Percentiles rank a stretch among this genome's conserved stretches.
phyloP scores from a whole-genome alignment of 1,140 invertebrate genomes.

The Drosophila watanabei region DNA sequence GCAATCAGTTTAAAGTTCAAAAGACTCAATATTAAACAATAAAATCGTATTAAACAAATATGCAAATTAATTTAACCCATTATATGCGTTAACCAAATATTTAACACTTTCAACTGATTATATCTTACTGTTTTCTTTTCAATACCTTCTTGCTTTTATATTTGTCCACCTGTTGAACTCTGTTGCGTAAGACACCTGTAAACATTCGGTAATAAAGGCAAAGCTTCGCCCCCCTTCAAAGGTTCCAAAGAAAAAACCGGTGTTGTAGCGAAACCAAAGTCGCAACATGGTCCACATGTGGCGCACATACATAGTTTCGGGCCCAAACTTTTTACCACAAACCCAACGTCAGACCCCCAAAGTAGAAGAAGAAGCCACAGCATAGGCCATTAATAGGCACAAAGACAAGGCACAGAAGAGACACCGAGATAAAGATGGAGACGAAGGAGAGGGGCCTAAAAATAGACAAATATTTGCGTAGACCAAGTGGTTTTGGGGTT shows the following conservation, averaged over 20 bases:
- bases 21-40: constrained; percentile 1
- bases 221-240: constrained; percentile 16
- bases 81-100: constrained; percentile 35
- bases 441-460: constrained; percentile 28
- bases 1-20: neutral
- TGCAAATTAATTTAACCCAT: constrained; percentile 25
- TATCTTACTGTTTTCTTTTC: constrained; percentile 21
- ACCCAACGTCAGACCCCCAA: constrained; percentile 21
- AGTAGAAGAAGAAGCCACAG: constrained; percentile 34
- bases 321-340: constrained; percentile 24
- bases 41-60: neutral
- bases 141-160: constrained; percentile 12
- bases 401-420: constrained; percentile 16
- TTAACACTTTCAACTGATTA: constrained; percentile 25
- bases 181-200: constrained; percentile 45
- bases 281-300: constrained; percentile 31
- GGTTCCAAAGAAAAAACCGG: constrained; percentile 21
- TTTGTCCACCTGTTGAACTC: constrained; percentile 40
- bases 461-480: constrained; percentile 69
- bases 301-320: constrained; percentile 22
- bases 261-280: constrained; percentile 20
- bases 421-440: constrained; percentile 3
- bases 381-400: constrained; percentile 63
- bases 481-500: constrained; percentile 31
- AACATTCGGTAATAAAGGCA: constrained; percentile 41